A percentile compares a stretch with the other conserved stretches of the same genome.
Evolutionary conservation across 2,113 vertebrate genomes (phyloP).

Genomic region (Pardalotus punctatus): DNA sequence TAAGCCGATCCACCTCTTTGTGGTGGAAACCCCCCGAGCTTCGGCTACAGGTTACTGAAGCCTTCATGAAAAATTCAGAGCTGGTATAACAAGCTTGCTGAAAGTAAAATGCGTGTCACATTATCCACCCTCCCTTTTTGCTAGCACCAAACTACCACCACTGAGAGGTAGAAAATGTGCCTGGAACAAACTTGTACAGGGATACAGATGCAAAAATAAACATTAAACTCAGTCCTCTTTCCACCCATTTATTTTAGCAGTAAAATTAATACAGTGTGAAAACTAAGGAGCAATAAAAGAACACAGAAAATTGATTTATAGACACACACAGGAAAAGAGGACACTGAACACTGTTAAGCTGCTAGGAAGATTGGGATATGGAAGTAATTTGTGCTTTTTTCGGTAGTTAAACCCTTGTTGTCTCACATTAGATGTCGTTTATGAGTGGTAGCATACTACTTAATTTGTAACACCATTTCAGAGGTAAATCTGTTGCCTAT

Average conservation of each 20-base stretch:
- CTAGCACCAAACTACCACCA: constrained; percentile 12
- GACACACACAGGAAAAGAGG: rapidly evolving
- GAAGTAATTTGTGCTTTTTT: background rate
- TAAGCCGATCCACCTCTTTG: constrained; percentile 95
- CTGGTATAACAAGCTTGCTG: constrained; percentile 84
- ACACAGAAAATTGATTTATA: background rate
- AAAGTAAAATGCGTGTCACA: constrained; percentile 81
- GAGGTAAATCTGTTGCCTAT: background rate
- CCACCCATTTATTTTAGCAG: background rate
- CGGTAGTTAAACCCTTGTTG: background rate
- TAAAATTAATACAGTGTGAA: background rate
- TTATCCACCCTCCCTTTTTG: constrained; percentile 76
- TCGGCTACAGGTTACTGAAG: constrained; percentile 86
- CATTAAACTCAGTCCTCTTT: background rate
- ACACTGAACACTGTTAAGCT: background rate
- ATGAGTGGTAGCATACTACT: background rate
- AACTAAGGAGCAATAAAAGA: background rate
- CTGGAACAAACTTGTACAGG: background rate
- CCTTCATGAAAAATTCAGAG: constrained; percentile 96
- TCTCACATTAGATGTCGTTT: background rate
- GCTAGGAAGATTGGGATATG: background rate
- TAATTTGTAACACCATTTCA: background rate
- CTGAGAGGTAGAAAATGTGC: constrained; percentile 2
- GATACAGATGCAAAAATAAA: background rate
- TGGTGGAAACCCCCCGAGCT: constrained; percentile 92